Base-by-base conservation (phyloP, 2,797 vertebrate genomes). In the Cuniculus paca region DNA sequence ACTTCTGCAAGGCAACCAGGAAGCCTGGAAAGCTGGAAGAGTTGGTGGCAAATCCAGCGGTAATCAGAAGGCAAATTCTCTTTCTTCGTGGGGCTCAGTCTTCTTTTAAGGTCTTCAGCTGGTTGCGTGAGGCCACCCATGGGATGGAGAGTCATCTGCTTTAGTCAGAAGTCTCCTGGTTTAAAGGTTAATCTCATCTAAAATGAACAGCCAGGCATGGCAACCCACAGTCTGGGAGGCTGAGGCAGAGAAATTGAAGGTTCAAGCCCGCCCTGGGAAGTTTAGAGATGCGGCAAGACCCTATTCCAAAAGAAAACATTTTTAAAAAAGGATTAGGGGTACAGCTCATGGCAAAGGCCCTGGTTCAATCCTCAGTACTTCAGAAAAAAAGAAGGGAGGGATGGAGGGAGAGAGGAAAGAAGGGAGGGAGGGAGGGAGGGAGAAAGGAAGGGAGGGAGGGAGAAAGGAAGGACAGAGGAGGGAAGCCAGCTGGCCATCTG, bases 391-490 rank as follows among this genome's bases (percentile, higher is more conserved):
- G 70, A 24, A 22, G 4, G 68, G 7, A 20, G 9, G 70, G 24
- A 22, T 4, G 68, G 7, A 20, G 9, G 68, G 16, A 24, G 20
- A 5, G 9, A 34, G 4, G 14, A 3, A 14, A 5, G 28, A 6
- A 65, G 24, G 16, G 28, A 16, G 31, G 26, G 31, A 52, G 13
- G 13, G 50, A 16, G 4, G 13, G 50, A 52, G 4, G 13, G 50
- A 45, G 70, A 19, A 42, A 45, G 9, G 12, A 26, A 42, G 22
- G 26, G 13, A 0, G 42, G 5, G 14, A 6, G 42, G 20, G 6
- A 5, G 1, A 5, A n/a, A 1, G 3, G 34, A n/a, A 2, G 12
- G 14, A 65, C 2, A 10, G 31, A 17, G 63, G 26, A 12, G 22
- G 36, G 8, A 22, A 39, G 68, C 68, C 63, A 65, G 63, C 34